Base-by-base conservation (phyloP, 1,140 invertebrate species). In the Solenopsis invicta region DNA sequence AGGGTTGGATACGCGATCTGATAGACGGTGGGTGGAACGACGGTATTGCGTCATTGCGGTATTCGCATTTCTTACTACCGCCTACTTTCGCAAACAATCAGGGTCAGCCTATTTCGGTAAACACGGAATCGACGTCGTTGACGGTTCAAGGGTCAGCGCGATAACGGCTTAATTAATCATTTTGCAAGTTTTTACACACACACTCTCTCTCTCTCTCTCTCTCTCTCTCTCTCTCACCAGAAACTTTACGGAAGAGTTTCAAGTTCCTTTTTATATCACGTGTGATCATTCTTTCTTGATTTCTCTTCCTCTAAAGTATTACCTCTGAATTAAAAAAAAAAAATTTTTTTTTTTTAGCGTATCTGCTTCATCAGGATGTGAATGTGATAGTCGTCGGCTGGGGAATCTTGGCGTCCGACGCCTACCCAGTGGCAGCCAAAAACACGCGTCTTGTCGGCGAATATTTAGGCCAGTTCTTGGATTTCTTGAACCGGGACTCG, bases 381-480 rank as follows among this genome's bases (percentile, higher is more conserved):
- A 97, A 97, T 89, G 95, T 97, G 4, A 96, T 97, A 74, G 94
- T 96, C n/a, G 95, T 97, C 0, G 96, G 97, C 74, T 97, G 97
- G 97, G 95, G 95, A 0, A 88, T 94, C 4, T 92, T 96, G 16
- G 97, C 97, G 1, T 94, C 95, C 66, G 94, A 95, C 37, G 87
- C 95, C 4, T 95, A 94, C 64, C 91, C 90, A 4, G 69, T 89
- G 13, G 93, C 93, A 0, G 93, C 92, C 5, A 94, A 93, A 64
- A 94, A 94, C 69, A 95, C 94, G 0, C 91, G 92, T n/a, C 85
- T 92, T 54, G 94, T 95, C 12, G 94, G 94, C 71, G 91, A 94
- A 61, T 94, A 91, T 74, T 89, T 95, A 9, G 93, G 93, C 0
- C 87, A 93, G 16, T 93, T 95, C 48, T 77, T 95, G 8, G 90